Conservation (phyloP, 1,140 invertebrate species). For the Bicyclus anynana region DNA sequence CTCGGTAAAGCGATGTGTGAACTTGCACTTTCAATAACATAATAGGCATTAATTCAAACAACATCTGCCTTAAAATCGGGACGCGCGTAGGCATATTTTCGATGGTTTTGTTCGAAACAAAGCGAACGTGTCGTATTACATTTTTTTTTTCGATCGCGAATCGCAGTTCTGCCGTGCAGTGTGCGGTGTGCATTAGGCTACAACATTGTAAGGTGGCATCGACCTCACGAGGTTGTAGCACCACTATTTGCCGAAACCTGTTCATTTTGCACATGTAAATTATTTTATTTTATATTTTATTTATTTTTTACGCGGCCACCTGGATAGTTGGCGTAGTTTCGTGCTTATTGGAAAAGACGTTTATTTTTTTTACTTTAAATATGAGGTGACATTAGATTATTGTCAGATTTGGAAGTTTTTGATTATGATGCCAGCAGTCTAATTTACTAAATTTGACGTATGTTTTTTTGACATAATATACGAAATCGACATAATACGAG, state of each 20-base stretch:
- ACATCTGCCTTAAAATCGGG: background rate
- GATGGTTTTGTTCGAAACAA: background rate
- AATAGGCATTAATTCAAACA: background rate
- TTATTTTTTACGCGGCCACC: background rate
- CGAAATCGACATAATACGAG: too few species aligned
- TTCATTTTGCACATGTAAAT: background rate
- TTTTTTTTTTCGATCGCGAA: background rate
- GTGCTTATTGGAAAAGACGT: too few species aligned
- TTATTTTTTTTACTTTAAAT: too few species aligned
- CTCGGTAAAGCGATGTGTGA: background rate
- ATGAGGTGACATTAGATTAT: too few species aligned
- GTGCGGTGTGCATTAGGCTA: background rate
- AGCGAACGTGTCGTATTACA: background rate
- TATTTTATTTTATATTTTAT: background rate
- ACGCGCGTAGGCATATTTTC: background rate
- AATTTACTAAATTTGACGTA: too few species aligned
- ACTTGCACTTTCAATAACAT: background rate
- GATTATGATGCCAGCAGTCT: too few species aligned
- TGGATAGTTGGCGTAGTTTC: too few species aligned
- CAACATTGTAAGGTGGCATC: constrained; percentile 1
- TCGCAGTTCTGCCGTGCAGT: background rate
- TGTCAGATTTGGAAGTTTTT: too few species aligned
- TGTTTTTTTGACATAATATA: too few species aligned
- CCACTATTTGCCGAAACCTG: background rate
- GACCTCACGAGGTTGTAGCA: background rate